A percentile compares a stretch with the other conserved stretches of the same genome.
These are phyloP conservation scores for Hyperopisus bebe DNA, from an alignment of 2,113 vertebrate genomes.

Conservation along the genomic window DNA sequence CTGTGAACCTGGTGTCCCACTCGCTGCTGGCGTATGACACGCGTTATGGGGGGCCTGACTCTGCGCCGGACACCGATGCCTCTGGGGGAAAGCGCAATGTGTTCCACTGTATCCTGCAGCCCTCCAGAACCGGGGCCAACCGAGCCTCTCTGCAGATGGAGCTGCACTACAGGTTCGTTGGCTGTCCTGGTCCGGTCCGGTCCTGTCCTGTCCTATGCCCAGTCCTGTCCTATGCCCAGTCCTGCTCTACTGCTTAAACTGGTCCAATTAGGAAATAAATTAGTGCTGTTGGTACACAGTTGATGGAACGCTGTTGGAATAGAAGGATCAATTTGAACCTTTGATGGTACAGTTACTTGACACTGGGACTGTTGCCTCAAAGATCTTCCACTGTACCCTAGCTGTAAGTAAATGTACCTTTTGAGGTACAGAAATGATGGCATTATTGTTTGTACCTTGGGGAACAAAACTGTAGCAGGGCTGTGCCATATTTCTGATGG, in stretches of 20 bases:
- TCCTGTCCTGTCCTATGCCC: no score
- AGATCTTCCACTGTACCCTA: neutral
- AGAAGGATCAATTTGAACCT: neutral
- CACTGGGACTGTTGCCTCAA: neutral
- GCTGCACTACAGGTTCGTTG: conserved; percentile 79
- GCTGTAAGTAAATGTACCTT: neutral
- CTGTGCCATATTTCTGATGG: neutral
- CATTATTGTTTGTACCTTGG: neutral
- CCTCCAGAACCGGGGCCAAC: conserved; percentile 74
- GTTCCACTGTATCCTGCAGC: conserved; percentile 87
- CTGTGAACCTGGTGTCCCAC: conserved; percentile 90
- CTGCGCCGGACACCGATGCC: neutral
- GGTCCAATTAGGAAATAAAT: neutral
- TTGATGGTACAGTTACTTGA: neutral
- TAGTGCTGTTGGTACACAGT: neutral
- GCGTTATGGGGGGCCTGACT: conserved; percentile 57
- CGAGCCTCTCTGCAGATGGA: conserved; percentile 86
- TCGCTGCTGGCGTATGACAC: conserved; percentile 94
- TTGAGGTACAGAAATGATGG: neutral
- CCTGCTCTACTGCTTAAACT: neutral
- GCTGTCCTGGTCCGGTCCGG: neutral
- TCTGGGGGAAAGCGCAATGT: conserved; percentile 61
- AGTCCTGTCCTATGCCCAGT: neutral
- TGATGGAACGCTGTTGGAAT: neutral
- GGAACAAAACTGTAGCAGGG: neutral